Base-by-base conservation (phyloP, 2,113 vertebrate species). In the Callionymus lyra region DNA sequence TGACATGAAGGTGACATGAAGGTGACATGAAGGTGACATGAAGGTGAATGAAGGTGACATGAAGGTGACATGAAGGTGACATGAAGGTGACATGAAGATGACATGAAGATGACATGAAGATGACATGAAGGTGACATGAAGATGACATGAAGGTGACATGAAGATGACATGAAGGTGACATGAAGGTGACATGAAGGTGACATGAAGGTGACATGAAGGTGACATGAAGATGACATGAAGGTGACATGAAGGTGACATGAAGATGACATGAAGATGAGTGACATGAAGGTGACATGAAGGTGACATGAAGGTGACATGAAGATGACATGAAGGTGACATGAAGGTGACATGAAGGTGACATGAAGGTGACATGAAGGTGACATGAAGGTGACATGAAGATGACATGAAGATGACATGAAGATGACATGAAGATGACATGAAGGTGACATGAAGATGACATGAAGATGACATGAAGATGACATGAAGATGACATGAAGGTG, bases 261-360 rank as follows among this genome's bases (percentile, higher is more conserved):
- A n/a, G 4, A 6, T 1, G 21, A n/a, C n/a, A n/a, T n/a, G n/a
- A n/a, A n/a, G n/a, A n/a, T 99, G 75, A 11, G 11, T 31, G 13
- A 32, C 5, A 32, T 12, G 27, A 19, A n/a, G n/a, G n/a, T 61
- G 13, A 37, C 0, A 42, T 16, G 34, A 35, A 1, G 32, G 9
- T 6, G 12, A 53, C 6, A 66, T 12, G 12, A 34, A n/a, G 4
- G 8, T 1, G 21, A n/a, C n/a, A n/a, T n/a, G n/a, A n/a, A n/a
- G n/a, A n/a, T n/a, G 13, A 32, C 5, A 32, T 12, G 27, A 19
- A n/a, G n/a, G n/a, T 61, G 13, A 37, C 0, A 42, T 16, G 34
- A 35, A 1, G 32, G 9, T 6, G 12, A 53, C 6, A 66, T 12
- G 12, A 34, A n/a, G 4, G 8, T 1, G 13, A 32, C 5, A 32